A percentile compares a stretch with the other conserved stretches of the same genome.
These are phyloP conservation scores for Cygnus olor DNA, from an alignment of 2,797 vertebrate species.

Conservation along the genomic window DNA sequence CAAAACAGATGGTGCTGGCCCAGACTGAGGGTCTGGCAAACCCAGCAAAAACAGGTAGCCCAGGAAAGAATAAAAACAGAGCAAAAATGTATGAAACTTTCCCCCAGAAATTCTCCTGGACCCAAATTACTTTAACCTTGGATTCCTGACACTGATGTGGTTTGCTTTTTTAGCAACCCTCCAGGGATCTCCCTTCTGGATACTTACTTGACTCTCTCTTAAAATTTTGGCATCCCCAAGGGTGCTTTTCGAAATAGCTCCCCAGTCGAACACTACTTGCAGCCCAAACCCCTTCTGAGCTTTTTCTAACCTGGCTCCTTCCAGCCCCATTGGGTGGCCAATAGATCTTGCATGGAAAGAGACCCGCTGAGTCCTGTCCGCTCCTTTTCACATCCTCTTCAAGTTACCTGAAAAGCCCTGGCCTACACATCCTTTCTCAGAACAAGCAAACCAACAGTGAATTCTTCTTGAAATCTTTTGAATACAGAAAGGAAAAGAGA, in stretches of 20 bases:
- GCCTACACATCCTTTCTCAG: background rate
- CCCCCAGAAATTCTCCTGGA: background rate
- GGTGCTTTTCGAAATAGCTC: background rate
- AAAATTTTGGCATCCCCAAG: background rate
- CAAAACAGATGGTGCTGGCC: background rate
- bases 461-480: background rate
- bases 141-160: background rate
- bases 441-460: background rate
- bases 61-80: background rate
- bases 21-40: background rate
- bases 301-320: background rate
- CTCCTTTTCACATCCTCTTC: background rate
- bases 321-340: background rate
- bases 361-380: background rate
- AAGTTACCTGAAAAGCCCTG: background rate
- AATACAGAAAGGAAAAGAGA: background rate
- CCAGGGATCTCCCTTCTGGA: background rate
- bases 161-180: background rate
- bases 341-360: background rate
- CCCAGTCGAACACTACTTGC: background rate
- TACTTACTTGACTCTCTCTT: background rate
- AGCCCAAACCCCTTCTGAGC: background rate
- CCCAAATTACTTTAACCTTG: background rate
- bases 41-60: background rate
- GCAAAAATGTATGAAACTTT: background rate